Evolutionary conservation across 2,888 invertebrate species (phyloP).

Genomic region (Norana najaformis): DNA sequence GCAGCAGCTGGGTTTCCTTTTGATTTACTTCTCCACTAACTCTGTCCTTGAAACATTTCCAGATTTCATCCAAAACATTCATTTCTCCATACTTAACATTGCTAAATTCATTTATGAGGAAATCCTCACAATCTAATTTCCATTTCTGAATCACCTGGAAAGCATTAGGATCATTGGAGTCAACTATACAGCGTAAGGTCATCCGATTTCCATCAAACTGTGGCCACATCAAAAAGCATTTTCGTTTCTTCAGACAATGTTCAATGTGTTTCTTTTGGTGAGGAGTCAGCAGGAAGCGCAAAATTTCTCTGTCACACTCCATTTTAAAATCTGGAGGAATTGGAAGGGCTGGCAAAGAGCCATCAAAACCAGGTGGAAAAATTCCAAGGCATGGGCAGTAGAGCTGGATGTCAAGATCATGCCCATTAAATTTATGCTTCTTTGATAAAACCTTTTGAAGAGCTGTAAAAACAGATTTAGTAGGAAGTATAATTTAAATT

Average conservation of each 20-base stretch:
- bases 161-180: neutral
- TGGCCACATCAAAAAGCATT: slow-evolving; percentile 20
- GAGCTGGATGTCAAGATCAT: slow-evolving; percentile 20
- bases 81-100: neutral
- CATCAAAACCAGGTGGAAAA: slow-evolving; percentile 31
- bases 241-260: neutral
- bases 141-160: neutral
- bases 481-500: neutral
- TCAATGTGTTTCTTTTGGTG: slow-evolving; percentile 16
- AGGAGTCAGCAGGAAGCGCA: neutral
- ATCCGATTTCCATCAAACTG: neutral
- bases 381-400: slow-evolving; percentile 27
- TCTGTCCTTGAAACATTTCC: neutral
- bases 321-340: slow-evolving; percentile 29
- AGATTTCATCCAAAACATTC: neutral
- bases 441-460: slow-evolving; percentile 25
- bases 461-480: neutral
- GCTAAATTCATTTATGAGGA: neutral
- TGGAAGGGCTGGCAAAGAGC: slow-evolving; percentile 26
- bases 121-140: neutral
- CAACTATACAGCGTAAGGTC: neutral
- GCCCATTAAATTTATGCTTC: neutral
- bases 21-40: neutral
- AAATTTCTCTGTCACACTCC: neutral
- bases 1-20: neutral